Evolutionary conservation across 2,113 vertebrate genomes (phyloP).

Genomic region (Cathartes aura): DNA sequence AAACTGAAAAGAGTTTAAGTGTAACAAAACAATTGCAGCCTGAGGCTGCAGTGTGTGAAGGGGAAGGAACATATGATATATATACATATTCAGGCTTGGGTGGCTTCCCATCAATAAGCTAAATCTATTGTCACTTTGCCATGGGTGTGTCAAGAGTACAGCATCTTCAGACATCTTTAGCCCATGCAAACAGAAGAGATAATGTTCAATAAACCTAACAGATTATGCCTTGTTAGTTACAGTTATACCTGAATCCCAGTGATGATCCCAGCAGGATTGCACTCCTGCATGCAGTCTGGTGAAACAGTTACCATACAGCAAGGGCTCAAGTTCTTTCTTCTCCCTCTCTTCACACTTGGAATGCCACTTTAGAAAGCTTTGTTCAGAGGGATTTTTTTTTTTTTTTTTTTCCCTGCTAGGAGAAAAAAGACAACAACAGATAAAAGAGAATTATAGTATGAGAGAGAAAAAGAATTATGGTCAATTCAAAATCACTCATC

Average conservation of each 20-base stretch:
- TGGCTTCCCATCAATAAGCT: background rate
- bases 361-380: background rate
- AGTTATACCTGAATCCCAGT: background rate
- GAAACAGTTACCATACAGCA: background rate
- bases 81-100: background rate
- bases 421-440: background rate
- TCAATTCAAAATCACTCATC: background rate
- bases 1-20: background rate
- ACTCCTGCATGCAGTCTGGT: background rate
- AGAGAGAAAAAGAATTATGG: background rate
- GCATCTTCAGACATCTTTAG: background rate
- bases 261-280: background rate
- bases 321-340: background rate
- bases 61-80: background rate
- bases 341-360: background rate
- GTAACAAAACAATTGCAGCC: background rate
- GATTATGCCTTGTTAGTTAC: background rate
- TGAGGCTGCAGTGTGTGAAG: background rate
- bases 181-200: background rate
- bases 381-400: background rate
- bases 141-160: rapidly evolving
- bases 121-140: background rate
- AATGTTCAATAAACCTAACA: background rate
- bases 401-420: background rate
- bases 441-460: background rate